phyloP scores from a whole-genome alignment of 2,113 vertebrate genomes.

The Dermatemys mawii region DNA sequence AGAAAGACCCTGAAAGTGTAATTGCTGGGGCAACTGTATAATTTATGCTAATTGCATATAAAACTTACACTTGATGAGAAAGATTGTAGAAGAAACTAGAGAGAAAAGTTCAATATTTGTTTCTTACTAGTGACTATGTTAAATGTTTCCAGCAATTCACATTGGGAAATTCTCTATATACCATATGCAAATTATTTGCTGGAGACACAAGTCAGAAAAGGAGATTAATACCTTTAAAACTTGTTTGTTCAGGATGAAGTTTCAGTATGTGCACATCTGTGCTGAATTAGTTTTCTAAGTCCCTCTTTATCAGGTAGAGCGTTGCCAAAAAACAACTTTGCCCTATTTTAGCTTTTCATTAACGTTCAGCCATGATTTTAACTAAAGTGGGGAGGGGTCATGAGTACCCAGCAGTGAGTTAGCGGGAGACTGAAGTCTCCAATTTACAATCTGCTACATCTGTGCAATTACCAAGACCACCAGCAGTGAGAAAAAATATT shows the following conservation, averaged over 20 bases:
- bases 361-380: slow-evolving; percentile 70
- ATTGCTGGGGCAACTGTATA: slow-evolving; percentile 22
- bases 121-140: background rate
- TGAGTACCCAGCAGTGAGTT: slow-evolving; percentile 62
- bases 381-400: slow-evolving; percentile 37
- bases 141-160: background rate
- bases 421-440: slow-evolving; percentile 66
- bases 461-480: slow-evolving; percentile 83
- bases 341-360: slow-evolving; percentile 75
- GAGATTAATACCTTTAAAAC: slow-evolving; percentile 53
- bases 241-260: slow-evolving; percentile 67
- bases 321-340: slow-evolving; percentile 72
- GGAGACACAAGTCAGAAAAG: slow-evolving; percentile 48
- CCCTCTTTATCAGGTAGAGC: slow-evolving; percentile 66
- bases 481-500: slow-evolving; percentile 74
- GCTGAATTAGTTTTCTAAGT: slow-evolving; percentile 70
- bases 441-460: slow-evolving; percentile 79
- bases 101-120: background rate
- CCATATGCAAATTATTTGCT: background rate
- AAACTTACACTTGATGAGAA: background rate
- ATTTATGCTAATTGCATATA: background rate
- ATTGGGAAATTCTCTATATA: background rate
- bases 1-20: background rate
- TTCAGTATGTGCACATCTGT: slow-evolving; percentile 76
- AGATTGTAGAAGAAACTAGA: background rate